phyloP scores from a whole-genome alignment of 2,113 vertebrate species.

The Hippocampus barbouri region DNA sequence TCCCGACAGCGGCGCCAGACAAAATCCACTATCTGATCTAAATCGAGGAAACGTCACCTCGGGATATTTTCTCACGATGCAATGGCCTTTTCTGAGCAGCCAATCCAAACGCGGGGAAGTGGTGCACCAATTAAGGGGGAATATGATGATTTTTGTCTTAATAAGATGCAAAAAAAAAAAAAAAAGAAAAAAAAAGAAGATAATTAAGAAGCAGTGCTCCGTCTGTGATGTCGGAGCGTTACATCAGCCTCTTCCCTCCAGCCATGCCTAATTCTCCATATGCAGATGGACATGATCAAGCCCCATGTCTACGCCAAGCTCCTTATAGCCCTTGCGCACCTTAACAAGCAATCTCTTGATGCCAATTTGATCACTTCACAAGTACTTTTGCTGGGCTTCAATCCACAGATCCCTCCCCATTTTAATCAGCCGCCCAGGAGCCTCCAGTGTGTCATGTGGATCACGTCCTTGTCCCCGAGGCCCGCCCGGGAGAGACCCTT shows the following conservation, averaged over 20 bases:
- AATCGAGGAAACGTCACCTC: constrained; percentile 58
- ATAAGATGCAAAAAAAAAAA: constrained; percentile 48
- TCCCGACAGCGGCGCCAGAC: constrained; percentile 49
- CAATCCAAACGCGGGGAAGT: constrained; percentile 29
- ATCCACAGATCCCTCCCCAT: constrained; percentile 52
- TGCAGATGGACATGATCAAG: too few relatives aligned
- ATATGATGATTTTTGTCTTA: constrained; percentile 33
- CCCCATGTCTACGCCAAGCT: constrained; percentile 39
- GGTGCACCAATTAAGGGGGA: constrained; percentile 41
- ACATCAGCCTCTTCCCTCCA: constrained; percentile 62
- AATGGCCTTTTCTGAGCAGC: constrained; percentile 37
- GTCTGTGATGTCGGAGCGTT: constrained; percentile 50
- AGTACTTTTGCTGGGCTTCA: constrained; percentile 52
- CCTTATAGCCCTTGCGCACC: constrained; percentile 56
- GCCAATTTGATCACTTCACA: constrained; percentile 68
- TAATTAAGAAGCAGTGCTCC: constrained; percentile 37
- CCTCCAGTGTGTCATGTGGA: constrained; percentile 67
- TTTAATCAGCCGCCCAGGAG: constrained; percentile 65
- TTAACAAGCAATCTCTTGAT: constrained; percentile 61
- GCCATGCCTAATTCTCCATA: constrained; percentile 47
- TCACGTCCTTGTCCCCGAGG: constrained; percentile 69
- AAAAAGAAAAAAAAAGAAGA: constrained; percentile 49
- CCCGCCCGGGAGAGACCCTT: constrained; percentile 55
- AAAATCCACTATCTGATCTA: constrained; percentile 55
- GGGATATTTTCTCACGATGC: constrained; percentile 51